phyloP scores from a whole-genome alignment of 2,797 vertebrate genomes.

The Chaetophractus vellerosus region DNA sequence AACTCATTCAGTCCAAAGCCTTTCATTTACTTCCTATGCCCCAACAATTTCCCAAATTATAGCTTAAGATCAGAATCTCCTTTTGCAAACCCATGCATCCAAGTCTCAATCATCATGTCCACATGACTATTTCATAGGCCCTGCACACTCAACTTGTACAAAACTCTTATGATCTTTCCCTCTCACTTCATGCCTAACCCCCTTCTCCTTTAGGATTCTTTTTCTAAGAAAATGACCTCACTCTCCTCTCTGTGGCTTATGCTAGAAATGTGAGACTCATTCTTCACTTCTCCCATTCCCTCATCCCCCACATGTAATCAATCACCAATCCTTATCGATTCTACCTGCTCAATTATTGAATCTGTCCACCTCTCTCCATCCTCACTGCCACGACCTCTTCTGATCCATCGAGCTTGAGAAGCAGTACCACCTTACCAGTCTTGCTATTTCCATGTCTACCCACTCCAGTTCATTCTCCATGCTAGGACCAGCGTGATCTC shows the following conservation, averaged over 20 bases:
- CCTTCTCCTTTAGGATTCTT: background rate
- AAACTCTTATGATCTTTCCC: background rate
- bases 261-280: too few species aligned
- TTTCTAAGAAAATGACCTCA: conserved; percentile 17
- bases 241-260: background rate
- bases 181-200: too few species aligned
- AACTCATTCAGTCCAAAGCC: background rate
- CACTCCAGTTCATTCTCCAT: background rate
- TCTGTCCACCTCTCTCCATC: background rate
- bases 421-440: too few species aligned
- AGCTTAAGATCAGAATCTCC: background rate
- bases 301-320: background rate
- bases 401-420: background rate
- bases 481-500: background rate
- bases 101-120: too few species aligned
- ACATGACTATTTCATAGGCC: background rate
- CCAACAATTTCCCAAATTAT: background rate
- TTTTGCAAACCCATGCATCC: background rate
- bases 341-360: background rate
- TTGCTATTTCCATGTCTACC: accelerated
- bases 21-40: background rate
- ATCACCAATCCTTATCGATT: background rate
- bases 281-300: background rate
- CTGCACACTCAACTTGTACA: background rate
- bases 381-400: background rate